A percentile compares a stretch with the other conserved stretches of the same genome.
Evolutionary conservation across 2,888 invertebrate species (phyloP).

Genomic region (Drosophila sordidapex): DNA sequence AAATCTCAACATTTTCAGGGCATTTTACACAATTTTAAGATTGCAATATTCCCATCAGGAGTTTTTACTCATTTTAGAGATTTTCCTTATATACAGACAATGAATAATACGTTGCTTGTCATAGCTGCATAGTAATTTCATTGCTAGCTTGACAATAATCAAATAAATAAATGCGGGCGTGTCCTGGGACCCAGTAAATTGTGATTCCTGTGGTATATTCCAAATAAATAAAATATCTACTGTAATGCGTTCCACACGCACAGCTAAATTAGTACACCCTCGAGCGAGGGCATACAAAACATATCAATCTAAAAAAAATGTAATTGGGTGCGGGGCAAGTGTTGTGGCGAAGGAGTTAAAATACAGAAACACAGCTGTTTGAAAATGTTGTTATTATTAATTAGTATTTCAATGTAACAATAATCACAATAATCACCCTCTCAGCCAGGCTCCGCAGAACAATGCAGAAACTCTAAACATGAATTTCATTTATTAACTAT

Average conservation of each 20-base stretch:
- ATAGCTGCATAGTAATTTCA: no score
- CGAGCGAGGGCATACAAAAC: neutral
- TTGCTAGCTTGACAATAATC: neutral
- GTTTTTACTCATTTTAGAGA: neutral
- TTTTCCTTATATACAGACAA: neutral
- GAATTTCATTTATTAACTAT: neutral
- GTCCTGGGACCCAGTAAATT: neutral
- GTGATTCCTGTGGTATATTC: neutral
- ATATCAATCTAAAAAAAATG: neutral
- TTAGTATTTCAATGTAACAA: neutral
- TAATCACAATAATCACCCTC: neutral
- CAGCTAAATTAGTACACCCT: neutral
- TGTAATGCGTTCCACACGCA: neutral
- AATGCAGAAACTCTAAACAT: neutral
- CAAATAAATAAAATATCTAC: neutral
- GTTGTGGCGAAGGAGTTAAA: neutral
- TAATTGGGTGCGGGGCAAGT: neutral
- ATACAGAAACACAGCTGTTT: neutral
- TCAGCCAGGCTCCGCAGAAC: neutral
- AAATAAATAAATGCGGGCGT: neutral
- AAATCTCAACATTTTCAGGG: neutral
- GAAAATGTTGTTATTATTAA: neutral
- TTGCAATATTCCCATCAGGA: neutral
- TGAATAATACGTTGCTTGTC: neutral
- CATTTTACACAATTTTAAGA: neutral